A percentile compares a stretch with the other conserved stretches of the same genome.
Evolutionary conservation across 2,113 vertebrate genomes (phyloP).

Genomic region (Ceuthmochares aereus): DNA sequence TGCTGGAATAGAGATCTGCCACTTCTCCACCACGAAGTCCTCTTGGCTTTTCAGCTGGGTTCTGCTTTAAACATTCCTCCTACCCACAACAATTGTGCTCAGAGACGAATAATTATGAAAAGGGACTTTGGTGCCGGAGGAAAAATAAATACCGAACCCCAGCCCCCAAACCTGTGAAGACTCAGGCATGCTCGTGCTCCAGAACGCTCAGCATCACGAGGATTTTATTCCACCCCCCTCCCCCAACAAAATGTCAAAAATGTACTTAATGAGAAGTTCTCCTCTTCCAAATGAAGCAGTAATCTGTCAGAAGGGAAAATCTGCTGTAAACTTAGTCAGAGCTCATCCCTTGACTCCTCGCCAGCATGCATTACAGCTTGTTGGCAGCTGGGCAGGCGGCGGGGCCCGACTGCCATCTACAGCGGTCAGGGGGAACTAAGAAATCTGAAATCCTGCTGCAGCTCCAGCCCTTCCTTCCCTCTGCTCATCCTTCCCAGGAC

Average conservation of each 20-base stretch:
- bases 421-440: background rate
- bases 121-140: background rate
- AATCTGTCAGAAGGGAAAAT: constrained; percentile 61
- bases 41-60: background rate
- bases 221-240: background rate
- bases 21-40: background rate
- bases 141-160: background rate
- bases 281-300: constrained; percentile 51
- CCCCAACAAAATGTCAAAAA: constrained; percentile 39
- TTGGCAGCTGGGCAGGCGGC: background rate
- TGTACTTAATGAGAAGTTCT: constrained; percentile 52
- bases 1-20: background rate
- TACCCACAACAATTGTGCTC: background rate
- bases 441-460: background rate
- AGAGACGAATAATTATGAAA: background rate
- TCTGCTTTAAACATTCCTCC: background rate
- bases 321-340: constrained; percentile 30
- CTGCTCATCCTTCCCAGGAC: background rate
- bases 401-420: constrained; percentile 50
- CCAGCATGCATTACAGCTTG: background rate
- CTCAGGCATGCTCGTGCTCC: rapidly evolving
- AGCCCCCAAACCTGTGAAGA: background rate
- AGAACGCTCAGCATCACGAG: background rate
- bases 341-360: constrained; percentile 15
- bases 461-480: background rate